Base-by-base conservation (phyloP, 2,113 vertebrate genomes). In the Tinamus guttatus region DNA sequence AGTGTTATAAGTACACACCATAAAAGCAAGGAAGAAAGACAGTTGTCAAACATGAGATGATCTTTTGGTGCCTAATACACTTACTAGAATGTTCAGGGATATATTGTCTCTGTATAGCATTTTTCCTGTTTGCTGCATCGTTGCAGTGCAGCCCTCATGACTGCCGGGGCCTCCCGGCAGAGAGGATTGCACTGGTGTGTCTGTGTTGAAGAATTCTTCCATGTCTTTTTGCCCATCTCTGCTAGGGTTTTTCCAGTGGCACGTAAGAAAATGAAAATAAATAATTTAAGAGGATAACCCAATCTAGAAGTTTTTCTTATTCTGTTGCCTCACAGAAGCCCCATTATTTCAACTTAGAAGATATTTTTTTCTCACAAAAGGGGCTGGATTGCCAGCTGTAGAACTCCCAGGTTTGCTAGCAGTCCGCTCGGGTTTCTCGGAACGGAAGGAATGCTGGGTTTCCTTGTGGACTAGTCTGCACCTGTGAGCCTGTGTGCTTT, bases 191-290 rank as follows among this genome's bases (percentile, higher is more conserved):
- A 41, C 45, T 90, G 52, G 58, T 85, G n/a, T n/a, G n/a, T n/a
- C 83, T 85, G 82, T 81, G 32, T 87, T 90, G 85, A 95, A 81
- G 78, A 84, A 89, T 75, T 49, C 93, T 97, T 94, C 91, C 34
- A 79, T 90, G 71, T 85, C 32, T 85, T 89, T 93, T 84, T 92
- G 40, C 32, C 45, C 22, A 59, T 83, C 76, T 41, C 78, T 32
- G 20, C 43, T 67, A 24, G 58, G 45, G 49, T 93, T 86, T 84
- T 95, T 90, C 79, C 62, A 76, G 59, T 51, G 20, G 83, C 85
- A 95, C 94, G 85, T 43, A 82, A 89, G 92, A 85, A 60, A 70
- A 1, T 8, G 65, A 47, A 81, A 95, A 92, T 86, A 87, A 94
- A 91, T 95, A 80, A 94, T 94, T 84, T 71, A 85, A 77, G 65